A percentile compares a stretch with the other conserved stretches of the same genome.
phyloP scores from a whole-genome alignment of 1,140 invertebrate genomes.

The Heliconius himera region DNA sequence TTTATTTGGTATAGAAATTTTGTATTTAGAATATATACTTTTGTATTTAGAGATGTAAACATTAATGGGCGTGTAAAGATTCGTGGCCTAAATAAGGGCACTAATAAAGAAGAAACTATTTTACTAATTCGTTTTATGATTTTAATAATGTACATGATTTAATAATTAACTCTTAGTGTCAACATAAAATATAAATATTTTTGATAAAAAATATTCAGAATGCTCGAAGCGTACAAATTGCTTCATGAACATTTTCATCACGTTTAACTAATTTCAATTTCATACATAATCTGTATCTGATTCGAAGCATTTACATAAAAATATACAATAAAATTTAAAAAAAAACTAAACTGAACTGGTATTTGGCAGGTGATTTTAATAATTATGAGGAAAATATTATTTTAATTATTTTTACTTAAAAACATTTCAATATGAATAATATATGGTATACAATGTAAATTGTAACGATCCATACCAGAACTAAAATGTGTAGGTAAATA shows the following conservation, averaged over 20 bases:
- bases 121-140: too few relatives aligned
- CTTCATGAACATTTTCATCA: background rate
- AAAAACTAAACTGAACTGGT: background rate
- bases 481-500: too few relatives aligned
- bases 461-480: too few relatives aligned
- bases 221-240: slow-evolving; percentile 1
- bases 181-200: background rate
- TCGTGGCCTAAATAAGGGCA: too few relatives aligned
- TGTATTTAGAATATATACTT: too few relatives aligned
- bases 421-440: too few relatives aligned
- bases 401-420: too few relatives aligned
- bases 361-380: background rate
- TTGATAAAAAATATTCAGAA: background rate
- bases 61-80: too few relatives aligned
- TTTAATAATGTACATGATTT: background rate
- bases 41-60: too few relatives aligned
- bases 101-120: too few relatives aligned
- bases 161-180: background rate
- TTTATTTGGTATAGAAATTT: too few relatives aligned
- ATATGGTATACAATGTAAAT: too few relatives aligned
- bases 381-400: background rate
- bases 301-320: background rate
- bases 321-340: background rate
- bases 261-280: slow-evolving; percentile 11
- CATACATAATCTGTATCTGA: background rate